phyloP scores from a whole-genome alignment of 1,140 invertebrate genomes.

The Magallana gigas region DNA sequence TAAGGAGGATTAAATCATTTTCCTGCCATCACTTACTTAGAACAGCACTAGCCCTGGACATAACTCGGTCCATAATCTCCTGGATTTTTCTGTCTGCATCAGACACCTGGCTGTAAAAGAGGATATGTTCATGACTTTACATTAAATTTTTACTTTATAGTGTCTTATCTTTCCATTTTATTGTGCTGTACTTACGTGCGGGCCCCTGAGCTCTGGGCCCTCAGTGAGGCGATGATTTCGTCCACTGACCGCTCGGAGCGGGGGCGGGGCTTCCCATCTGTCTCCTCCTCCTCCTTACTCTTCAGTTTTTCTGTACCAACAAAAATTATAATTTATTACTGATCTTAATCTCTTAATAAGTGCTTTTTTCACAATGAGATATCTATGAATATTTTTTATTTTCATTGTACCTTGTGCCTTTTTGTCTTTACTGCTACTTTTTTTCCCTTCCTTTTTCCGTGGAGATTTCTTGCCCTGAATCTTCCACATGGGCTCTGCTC shows the following conservation, averaged over 20 bases:
- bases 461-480: conserved; percentile 48
- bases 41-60: conserved; percentile 67
- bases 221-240: conserved; percentile 75
- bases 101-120: conserved; percentile 64
- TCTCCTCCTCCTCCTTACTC: conserved; percentile 47
- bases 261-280: not conserved
- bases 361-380: no score
- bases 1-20: not conserved
- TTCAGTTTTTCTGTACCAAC: conserved; percentile 34
- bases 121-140: not conserved
- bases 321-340: not conserved
- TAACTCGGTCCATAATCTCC: conserved; percentile 74
- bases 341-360: no score
- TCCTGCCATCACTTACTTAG: conserved; percentile 35
- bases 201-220: conserved; percentile 56
- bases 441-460: conserved; percentile 50
- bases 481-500: conserved; percentile 59
- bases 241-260: conserved; percentile 71
- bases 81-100: conserved; percentile 74
- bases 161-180: not conserved
- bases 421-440: conserved; percentile 50
- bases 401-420: conserved; percentile 45
- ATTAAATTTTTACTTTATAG: not conserved
- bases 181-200: conserved; percentile 57
- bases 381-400: not conserved